Conservation (phyloP, 2,113 vertebrate species). For the Dromaius novaehollandiae region DNA sequence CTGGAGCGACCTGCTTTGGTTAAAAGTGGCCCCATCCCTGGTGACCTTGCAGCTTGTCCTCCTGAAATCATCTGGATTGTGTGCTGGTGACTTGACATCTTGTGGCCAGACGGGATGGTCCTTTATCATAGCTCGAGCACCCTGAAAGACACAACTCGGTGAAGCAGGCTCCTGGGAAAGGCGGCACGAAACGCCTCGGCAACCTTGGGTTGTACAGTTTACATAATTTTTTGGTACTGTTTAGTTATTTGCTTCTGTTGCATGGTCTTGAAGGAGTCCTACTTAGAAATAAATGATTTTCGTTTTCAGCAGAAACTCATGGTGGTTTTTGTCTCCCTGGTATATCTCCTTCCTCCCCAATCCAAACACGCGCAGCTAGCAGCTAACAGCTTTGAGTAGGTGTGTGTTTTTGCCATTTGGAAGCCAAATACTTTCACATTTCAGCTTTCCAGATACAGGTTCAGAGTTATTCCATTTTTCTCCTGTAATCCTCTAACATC, state of each 20-base stretch:
- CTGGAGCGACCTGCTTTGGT: background rate
- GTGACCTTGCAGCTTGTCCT: conserved; percentile 35
- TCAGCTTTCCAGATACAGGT: background rate
- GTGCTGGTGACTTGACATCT: background rate
- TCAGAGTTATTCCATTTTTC: background rate
- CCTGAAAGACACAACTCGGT: background rate
- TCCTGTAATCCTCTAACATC: background rate
- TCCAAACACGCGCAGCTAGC: background rate
- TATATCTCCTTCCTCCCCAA: background rate
- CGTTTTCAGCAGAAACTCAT: background rate
- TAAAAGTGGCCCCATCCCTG: background rate
- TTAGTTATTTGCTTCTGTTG: background rate
- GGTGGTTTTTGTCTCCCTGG: background rate
- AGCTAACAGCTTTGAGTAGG: background rate
- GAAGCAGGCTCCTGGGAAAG: background rate
- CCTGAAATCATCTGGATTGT: background rate
- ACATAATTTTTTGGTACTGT: background rate
- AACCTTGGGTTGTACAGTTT: background rate
- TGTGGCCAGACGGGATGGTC: background rate
- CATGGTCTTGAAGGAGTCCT: background rate
- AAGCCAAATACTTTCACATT: background rate
- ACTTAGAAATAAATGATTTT: background rate
- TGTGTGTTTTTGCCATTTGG: background rate
- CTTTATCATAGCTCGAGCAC: conserved; percentile 21
- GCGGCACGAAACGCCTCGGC: background rate